Evolutionary conservation across 2,797 vertebrate genomes (phyloP).

Genomic region (Brotula barbata): DNA sequence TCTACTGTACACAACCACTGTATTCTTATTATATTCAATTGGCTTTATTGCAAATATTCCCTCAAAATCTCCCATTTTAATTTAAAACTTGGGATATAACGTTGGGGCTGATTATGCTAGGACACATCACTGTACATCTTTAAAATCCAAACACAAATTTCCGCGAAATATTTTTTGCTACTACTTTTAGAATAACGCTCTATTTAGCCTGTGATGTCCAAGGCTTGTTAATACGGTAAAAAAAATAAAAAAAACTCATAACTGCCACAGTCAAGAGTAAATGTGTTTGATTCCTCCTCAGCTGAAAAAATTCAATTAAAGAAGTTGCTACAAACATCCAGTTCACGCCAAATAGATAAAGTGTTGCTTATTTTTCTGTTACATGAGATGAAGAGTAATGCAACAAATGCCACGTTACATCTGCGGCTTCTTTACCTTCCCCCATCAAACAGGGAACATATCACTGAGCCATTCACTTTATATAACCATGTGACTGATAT

Average conservation of each 20-base stretch:
- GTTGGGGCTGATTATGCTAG: neutral
- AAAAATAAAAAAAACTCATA: conserved; percentile 25
- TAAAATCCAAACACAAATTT: neutral
- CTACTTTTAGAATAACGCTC: conserved; percentile 1
- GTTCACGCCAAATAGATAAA: neutral
- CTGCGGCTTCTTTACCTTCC: neutral
- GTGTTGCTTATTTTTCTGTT: neutral
- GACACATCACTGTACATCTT: neutral
- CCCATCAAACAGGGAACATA: conserved; percentile 1
- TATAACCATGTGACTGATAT: too few species aligned
- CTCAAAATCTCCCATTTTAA: neutral
- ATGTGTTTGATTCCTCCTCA: conserved; percentile 1
- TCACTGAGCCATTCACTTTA: neutral
- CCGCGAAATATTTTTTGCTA: neutral
- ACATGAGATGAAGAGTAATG: neutral
- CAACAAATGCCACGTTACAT: too few species aligned
- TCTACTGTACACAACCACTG: too few species aligned
- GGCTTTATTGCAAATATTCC: conserved; percentile 20
- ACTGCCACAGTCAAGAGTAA: conserved; percentile 13
- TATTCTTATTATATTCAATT: conserved; percentile 1
- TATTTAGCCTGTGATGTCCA: conserved; percentile 8
- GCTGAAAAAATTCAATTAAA: conserved; percentile 4
- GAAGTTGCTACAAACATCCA: neutral
- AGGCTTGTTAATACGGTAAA: conserved; percentile 2
- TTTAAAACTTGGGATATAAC: neutral